Percentiles rank a stretch among this genome's conserved stretches.
Conservation (phyloP, 2,113 vertebrate genomes). For the Recurvirostra avosetta region DNA sequence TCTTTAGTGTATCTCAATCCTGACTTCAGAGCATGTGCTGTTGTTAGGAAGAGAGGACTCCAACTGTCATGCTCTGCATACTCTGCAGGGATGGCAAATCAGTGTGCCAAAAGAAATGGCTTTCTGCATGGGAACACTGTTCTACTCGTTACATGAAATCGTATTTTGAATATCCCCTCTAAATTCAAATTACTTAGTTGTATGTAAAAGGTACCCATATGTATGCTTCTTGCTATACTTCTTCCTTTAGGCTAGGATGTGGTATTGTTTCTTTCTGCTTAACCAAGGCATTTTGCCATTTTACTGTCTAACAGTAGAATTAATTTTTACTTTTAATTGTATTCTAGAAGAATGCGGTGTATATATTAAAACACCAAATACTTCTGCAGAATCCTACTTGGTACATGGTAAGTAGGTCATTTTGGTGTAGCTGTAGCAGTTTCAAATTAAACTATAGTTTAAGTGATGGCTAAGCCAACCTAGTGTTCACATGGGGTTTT, state of each 20-base stretch:
- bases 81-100: not conserved
- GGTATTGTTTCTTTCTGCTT: not conserved
- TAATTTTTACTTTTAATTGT: constrained; percentile 51
- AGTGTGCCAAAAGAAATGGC: not conserved
- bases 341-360: constrained; percentile 88
- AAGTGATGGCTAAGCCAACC: not conserved
- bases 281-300: not conserved
- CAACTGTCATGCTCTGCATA: not conserved
- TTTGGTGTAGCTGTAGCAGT: not conserved
- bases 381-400: constrained; percentile 49
- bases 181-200: not conserved
- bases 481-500: not conserved
- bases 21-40: too few relatives aligned
- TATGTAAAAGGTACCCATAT: not conserved
- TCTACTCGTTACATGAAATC: not conserved
- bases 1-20: not conserved
- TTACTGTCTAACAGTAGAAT: not conserved
- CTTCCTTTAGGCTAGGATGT: not conserved
- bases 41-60: not conserved
- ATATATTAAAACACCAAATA: constrained; percentile 83
- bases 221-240: not conserved
- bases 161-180: not conserved
- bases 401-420: constrained; percentile 60
- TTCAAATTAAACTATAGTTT: not conserved
- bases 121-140: not conserved